Conservation (phyloP, 2,113 vertebrate species). For the Fregetta grallaria region DNA sequence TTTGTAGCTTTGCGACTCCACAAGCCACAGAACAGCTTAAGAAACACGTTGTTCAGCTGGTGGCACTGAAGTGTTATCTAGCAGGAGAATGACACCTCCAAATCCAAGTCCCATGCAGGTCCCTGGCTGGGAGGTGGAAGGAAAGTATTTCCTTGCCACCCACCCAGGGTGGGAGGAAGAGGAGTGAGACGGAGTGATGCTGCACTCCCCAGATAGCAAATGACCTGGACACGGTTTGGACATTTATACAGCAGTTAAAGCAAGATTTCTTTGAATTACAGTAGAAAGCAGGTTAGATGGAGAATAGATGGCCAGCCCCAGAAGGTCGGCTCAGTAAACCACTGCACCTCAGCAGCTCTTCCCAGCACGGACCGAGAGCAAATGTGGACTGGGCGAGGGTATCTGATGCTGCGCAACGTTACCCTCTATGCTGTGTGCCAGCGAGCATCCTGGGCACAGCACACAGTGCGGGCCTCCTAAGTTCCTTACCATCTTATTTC, state of each 20-base stretch:
- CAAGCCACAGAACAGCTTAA: background rate
- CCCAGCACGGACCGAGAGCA: background rate
- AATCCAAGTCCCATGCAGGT: background rate
- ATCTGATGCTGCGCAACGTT: background rate
- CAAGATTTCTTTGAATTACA: background rate
- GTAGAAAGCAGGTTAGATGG: background rate
- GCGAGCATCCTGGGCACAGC: background rate
- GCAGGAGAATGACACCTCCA: background rate
- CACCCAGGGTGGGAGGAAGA: accelerated
- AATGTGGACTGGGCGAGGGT: background rate
- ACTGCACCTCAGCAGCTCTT: background rate
- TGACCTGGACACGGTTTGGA: accelerated
- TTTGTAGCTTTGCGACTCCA: background rate
- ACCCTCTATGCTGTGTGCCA: background rate
- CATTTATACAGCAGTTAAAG: background rate
- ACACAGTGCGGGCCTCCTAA: background rate
- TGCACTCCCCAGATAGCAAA: background rate
- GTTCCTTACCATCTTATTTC: background rate
- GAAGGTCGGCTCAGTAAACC: background rate
- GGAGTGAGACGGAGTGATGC: background rate
- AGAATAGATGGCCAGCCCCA: background rate
- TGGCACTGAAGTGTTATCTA: background rate
- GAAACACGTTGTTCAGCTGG: background rate
- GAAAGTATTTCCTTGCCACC: background rate
- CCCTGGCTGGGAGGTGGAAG: background rate